Base-by-base conservation (phyloP, 1,140 invertebrate genomes). In the Papilio polytes region DNA sequence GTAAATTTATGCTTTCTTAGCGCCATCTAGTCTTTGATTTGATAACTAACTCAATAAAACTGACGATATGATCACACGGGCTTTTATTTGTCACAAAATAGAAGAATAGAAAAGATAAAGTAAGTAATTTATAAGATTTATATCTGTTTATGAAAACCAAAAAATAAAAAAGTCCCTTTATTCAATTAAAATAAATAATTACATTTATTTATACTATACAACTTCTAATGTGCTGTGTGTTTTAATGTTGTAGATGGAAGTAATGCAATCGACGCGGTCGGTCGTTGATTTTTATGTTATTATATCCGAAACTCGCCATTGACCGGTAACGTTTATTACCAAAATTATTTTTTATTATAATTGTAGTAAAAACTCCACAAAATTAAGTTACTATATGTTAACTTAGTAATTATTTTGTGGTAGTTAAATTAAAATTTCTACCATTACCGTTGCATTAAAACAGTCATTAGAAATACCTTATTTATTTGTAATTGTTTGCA, bases 261-360 rank as follows among this genome's bases (percentile, higher is more conserved):
- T 63, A 26, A 10, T 26, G 20, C 20, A 22, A 12, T 26, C 9
- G 2, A 26, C 59, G 9, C 0, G 12, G 8, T 63, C 18, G 53
- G 53, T 63, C 59, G 22, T 22, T 63, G 22, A 26, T 26, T 63
- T 63, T 26, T 63, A 63, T 63, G 59, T 13, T 63, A 63, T 63
- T 9, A 63, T 20, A 13, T 63, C 2, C 59, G 20, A 63, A 26
- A 63, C 59, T 63, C 59, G 26, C 22, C 59, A 26, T 7, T 26
- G 12, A 63, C 2, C 59, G 59, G 0, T 63, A 26, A 63, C 59
- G 59, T 63, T 63, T 63, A 63, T 20, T 22, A 22, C 59, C 20
- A 63, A 26, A 26, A 12, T 63, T 63, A 63, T 63, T 63, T 63
- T 63, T 63, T 63, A 63, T 63, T 26, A 26, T 6, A 63, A 63